Base-by-base conservation (phyloP, 2,113 vertebrate species). In the Pterocles gutturalis region DNA sequence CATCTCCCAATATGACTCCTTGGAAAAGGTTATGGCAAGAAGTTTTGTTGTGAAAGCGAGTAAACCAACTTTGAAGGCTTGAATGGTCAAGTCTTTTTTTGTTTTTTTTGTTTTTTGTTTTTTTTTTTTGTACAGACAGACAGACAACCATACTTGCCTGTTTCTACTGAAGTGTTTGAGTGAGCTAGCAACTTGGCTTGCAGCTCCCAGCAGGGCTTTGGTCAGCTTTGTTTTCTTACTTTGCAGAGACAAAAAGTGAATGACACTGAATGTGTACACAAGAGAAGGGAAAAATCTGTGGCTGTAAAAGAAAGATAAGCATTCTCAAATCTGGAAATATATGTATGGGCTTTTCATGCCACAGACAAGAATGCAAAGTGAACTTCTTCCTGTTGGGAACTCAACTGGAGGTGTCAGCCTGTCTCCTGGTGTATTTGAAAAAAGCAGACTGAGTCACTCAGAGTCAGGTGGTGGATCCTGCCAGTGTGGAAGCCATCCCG, bases 401-500 rank as follows among this genome's bases (percentile, higher is more conserved):
- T 49, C 45, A 62, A n/a, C 55, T 38, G 33, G 64, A 62, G 20
- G 41, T 22, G 24, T 77, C 45, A 71, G 54, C 26, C 53, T 29
- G 43, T 22, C 60, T 78, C 25, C 46, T 41, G 18, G 19, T 51
- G 36, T 33, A 20, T 15, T 48, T 69, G 29, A 69, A 57, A 90
- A 83, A 29, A 43, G 25, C 33, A 43, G 28, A 31, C 15, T 7
- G 20, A 81, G 51, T 57, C 53, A 73, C 26, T 25, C 1, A 1
- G 46, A 33, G 18, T 43, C 49, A 70, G 11, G n/a, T 12, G 19
- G 34, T 1, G 4, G 13, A 66, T 90, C 33, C 60, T 53, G 41
- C 17, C 45, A 78, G 66, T 1, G 0, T 29, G 12, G 54, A 55
- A 64, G 19, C n/a, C 14, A 51, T 34, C 61, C 25, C 1, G 0